Percentiles rank a stretch among this genome's conserved stretches.
These are phyloP conservation scores for Cnemophilus loriae DNA, from an alignment of 2,113 vertebrate species.

Conservation along the genomic window DNA sequence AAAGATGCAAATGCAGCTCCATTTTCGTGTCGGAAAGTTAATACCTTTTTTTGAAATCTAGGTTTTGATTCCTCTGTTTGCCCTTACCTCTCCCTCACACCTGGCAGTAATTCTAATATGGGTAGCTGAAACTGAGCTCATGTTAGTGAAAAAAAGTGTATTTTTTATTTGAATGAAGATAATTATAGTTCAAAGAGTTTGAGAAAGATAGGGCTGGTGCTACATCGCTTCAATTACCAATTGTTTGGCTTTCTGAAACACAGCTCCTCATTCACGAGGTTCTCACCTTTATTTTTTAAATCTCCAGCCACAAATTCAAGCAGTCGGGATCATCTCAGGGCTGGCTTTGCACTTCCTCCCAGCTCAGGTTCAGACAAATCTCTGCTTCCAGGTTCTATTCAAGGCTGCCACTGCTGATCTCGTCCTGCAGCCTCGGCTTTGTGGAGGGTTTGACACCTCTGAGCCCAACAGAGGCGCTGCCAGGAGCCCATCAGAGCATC, in stretches of 20 bases:
- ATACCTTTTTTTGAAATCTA: not conserved
- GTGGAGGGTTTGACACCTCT: not conserved
- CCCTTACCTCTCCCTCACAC: not conserved
- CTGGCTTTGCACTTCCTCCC: not conserved
- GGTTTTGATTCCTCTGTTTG: not conserved
- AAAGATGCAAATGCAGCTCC: not conserved
- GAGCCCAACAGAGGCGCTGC: not conserved
- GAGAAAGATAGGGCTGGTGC: not conserved
- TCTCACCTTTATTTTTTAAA: not conserved
- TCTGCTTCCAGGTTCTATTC: not conserved
- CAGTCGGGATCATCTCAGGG: not conserved
- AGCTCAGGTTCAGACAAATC: not conserved
- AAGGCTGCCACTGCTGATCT: not conserved
- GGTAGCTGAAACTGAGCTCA: not conserved
- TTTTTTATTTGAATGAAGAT: not conserved
- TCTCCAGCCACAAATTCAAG: not conserved
- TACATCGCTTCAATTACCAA: fast-evolving
- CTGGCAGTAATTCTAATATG: not conserved
- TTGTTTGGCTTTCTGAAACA: not conserved
- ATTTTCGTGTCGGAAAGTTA: not conserved
- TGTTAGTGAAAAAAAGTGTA: not conserved
- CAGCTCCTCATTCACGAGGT: not conserved
- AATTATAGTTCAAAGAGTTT: not conserved
- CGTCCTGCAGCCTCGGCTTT: not conserved
- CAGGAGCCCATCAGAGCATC: not conserved